Base-by-base conservation (phyloP, 2,888 invertebrate species). In the Acrobasis consociella region DNA sequence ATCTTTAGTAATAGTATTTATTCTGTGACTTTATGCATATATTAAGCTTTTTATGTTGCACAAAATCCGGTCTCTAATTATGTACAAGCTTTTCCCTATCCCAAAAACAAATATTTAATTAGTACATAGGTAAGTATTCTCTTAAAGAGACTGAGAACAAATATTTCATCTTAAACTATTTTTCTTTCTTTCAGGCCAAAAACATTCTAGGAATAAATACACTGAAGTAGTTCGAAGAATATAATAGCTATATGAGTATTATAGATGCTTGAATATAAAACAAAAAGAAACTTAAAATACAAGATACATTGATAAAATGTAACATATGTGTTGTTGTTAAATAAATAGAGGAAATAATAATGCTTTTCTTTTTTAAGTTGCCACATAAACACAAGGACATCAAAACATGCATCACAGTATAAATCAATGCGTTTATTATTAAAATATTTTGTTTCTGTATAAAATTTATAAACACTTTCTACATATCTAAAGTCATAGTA, bases 131-230 rank as follows among this genome's bases (percentile, higher is more conserved):
- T 31, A 53, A 31, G 3, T 22, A 9, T 53, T 22, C 5, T 31
- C 31, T 11, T 1, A 11, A 11, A 10, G 13, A 1, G 1, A 53
- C 22, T 17, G 31, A 53, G 8, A 8, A 53, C 9, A 17, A 22
- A 31, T 31, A 53, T n/a, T n/a, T n/a, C 5, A 22, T 1, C 13
- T 15, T n/a, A 46, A 37, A 22, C 22, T 22, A 22, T 39, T 7
- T 67, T 63, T 64, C 73, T 73, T 66, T 73, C 68, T 86, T 86
- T 70, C 83, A 88, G 89, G 89, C 91, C 49, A 92, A 92, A 76
- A 91, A 91, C 69, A 91, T 92, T 66, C 78, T 92, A 69, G 91
- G 91, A 70, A 81, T 91, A 50, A 92, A 92, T 78, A 81, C 83
- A 68, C 69, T 89, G 68, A 89, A 87, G 78, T 87, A 80, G 49